phyloP scores from a whole-genome alignment of 2,797 vertebrate species.

The Helostoma temminkii region DNA sequence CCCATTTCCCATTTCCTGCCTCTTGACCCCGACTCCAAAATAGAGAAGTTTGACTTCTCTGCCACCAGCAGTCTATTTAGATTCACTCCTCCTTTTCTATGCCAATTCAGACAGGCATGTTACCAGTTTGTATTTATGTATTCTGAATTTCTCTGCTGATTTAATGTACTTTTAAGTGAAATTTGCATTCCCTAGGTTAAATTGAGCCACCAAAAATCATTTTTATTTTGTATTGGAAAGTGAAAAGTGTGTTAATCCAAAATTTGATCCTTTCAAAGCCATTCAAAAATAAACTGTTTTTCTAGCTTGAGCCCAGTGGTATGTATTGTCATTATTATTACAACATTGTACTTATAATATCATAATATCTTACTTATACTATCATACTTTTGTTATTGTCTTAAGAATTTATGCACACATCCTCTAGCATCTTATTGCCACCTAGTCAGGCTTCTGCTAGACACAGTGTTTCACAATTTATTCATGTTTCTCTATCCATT shows the following conservation, averaged over 20 bases:
- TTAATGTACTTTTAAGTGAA: background rate
- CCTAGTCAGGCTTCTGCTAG: background rate
- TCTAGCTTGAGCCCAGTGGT: background rate
- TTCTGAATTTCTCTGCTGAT: conserved; percentile 14
- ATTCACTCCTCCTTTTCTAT: conserved; percentile 18
- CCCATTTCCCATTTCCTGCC: conserved; percentile 56
- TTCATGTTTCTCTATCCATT: conserved; percentile 16
- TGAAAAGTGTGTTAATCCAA: too few relatives aligned
- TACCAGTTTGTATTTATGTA: conserved; percentile 2
- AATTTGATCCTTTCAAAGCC: too few relatives aligned
- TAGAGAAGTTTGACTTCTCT: conserved; percentile 38
- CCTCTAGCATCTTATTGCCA: background rate
- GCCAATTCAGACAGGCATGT: conserved; percentile 9
- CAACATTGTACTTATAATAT: background rate
- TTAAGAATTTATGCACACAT: too few relatives aligned
- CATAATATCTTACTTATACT: too few relatives aligned
- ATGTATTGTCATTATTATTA: background rate
- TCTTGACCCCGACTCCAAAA: conserved; percentile 61
- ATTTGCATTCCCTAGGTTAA: conserved; percentile 1
- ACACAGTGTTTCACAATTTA: conserved; percentile 9
- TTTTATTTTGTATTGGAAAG: too few relatives aligned
- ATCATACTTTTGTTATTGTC: too few relatives aligned
- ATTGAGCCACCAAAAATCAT: conserved; percentile 1
- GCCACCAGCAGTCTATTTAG: conserved; percentile 14
- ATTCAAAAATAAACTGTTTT: too few relatives aligned